Evolutionary conservation across 2,888 invertebrate species (phyloP).

Genomic region (Eutolmus rufibarbis): DNA sequence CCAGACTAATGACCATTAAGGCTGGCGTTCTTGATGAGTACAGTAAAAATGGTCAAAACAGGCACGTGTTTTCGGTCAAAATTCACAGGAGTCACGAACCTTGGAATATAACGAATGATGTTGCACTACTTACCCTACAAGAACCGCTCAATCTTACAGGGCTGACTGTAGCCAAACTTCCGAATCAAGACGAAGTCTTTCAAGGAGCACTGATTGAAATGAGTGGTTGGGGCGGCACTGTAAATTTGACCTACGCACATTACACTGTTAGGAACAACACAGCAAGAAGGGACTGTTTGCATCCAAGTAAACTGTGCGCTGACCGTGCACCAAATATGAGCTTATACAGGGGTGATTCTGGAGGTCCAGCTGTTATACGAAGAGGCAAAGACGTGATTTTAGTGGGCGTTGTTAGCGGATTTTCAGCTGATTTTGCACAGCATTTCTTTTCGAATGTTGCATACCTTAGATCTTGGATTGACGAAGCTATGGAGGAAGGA

Average conservation of each 20-base stretch:
- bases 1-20: not conserved
- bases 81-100: not conserved
- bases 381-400: not conserved
- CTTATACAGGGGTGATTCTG: not conserved
- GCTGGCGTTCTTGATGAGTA: not conserved
- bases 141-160: not conserved
- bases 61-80: not conserved
- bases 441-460: not conserved
- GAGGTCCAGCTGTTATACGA: not conserved
- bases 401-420: not conserved
- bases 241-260: not conserved
- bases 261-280: not conserved
- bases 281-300: not conserved
- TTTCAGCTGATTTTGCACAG: not conserved
- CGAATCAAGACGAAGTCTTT: not conserved
- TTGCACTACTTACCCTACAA: not conserved
- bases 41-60: not conserved
- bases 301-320: not conserved
- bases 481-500: not conserved
- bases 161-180: not conserved
- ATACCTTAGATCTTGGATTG: not conserved
- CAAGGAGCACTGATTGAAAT: not conserved
- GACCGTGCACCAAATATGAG: not conserved
- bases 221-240: not conserved
- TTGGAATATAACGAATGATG: not conserved